These are phyloP conservation scores for Ceyx cyanopectus DNA, from an alignment of 2,113 vertebrate genomes.

Conservation along the genomic window DNA sequence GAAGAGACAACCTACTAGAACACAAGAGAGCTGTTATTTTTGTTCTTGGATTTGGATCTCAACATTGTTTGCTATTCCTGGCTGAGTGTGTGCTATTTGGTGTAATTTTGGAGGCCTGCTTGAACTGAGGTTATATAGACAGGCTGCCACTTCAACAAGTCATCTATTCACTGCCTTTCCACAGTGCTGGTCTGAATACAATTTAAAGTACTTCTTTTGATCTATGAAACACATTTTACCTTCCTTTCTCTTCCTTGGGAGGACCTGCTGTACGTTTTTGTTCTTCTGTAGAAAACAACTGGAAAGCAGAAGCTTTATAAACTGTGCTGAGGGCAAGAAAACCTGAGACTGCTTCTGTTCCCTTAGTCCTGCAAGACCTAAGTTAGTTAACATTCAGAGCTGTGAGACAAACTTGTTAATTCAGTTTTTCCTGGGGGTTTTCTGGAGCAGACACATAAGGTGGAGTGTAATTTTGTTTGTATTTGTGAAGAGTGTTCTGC, in stretches of 20 bases:
- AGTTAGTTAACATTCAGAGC: neutral
- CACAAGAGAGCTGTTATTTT: neutral
- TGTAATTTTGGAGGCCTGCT: neutral
- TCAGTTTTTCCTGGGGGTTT: neutral
- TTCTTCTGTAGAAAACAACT: neutral
- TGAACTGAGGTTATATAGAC: neutral
- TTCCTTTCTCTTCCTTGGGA: neutral
- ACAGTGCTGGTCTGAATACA: neutral
- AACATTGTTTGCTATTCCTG: neutral
- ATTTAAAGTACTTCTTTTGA: constrained; percentile 11
- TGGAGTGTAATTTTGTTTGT: constrained; percentile 15
- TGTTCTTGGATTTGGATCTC: neutral
- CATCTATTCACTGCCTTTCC: neutral
- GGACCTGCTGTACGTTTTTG: neutral
- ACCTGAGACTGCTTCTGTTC: neutral
- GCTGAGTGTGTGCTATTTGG: neutral
- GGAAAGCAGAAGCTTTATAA: constrained; percentile 18
- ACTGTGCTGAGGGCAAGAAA: neutral
- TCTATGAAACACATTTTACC: neutral
- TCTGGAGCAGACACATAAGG: neutral
- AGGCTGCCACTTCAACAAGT: neutral
- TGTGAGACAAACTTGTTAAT: constrained; percentile 7
- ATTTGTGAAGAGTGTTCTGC: constrained; percentile 20
- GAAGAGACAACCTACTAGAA: neutral
- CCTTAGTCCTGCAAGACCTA: neutral